Conservation (phyloP, 1,140 invertebrate species). For the Drosophila tristis region DNA sequence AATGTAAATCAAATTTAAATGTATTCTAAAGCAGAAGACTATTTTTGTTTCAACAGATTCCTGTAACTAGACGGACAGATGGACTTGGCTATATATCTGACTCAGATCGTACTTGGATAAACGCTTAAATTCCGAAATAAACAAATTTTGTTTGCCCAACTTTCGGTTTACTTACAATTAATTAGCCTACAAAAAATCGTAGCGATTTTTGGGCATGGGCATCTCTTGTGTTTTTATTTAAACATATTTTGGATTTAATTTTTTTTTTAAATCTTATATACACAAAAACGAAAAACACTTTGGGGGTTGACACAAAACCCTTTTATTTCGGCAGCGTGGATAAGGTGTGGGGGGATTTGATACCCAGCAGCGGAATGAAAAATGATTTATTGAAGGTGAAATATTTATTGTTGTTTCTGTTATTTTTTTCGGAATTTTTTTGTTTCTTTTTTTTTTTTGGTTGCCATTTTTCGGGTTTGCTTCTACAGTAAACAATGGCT, state of each 20-base stretch:
- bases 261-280: not conserved
- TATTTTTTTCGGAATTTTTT: conserved; percentile 41
- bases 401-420: conserved; percentile 83
- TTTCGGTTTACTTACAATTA: too few relatives aligned
- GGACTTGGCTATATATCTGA: too few relatives aligned
- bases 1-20: too few relatives aligned
- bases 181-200: not conserved
- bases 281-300: conserved; percentile 6
- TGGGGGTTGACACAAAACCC: conserved; percentile 53
- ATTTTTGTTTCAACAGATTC: too few relatives aligned
- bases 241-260: conserved; percentile 18
- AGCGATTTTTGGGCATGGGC: too few relatives aligned
- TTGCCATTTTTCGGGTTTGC: conserved; percentile 35
- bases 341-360: conserved; percentile 49
- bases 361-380: conserved; percentile 55
- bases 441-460: conserved; percentile 12
- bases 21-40: too few relatives aligned
- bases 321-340: conserved; percentile 3
- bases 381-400: conserved; percentile 84
- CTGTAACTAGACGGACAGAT: too few relatives aligned
- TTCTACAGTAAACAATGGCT: conserved; percentile 64
- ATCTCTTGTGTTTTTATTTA: not conserved
- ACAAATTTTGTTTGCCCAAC: too few relatives aligned
- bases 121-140: too few relatives aligned
- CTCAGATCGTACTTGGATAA: too few relatives aligned